Base-by-base conservation (phyloP, 2,888 invertebrate genomes). In the Rapana venosa region DNA sequence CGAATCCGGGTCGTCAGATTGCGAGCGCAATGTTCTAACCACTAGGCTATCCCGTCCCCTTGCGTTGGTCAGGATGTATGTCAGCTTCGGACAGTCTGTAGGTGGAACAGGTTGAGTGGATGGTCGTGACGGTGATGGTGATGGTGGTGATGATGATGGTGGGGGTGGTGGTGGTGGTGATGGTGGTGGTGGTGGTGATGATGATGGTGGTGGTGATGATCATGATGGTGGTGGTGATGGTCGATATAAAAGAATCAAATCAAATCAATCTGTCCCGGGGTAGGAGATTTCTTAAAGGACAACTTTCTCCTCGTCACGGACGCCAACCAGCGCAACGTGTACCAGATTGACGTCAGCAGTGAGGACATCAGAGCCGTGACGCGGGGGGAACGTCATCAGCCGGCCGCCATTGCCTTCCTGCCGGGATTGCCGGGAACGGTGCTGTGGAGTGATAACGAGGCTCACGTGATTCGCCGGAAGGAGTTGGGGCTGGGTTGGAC, bases 331-430 rank as follows among this genome's bases (percentile, higher is more conserved):
- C 97, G 97, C 86, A 97, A 97, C 88, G 97, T 98, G 81, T 98
- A 97, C 0, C 97, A 98, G 94, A 97, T 98, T 91, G 98, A 98
- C 0, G 96, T 98, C n/a, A 98, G 98, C 96, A 92, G 92, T 4
- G 93, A 93, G 1, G 92, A 92, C 13, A 92, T 94, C 22, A 92
- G 92, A 87, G 94, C 94, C 4, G 88, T 95, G 13, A 92, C 94
- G 26, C 91, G 94, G 61, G 66, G 89, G 8, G 92, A 91, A 6
- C 89, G 90, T 0, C 97, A 97, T 92, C 98, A 98, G 92, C 98
- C 98, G 0, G 97, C 98, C 17, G 98, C 98, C 0, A 97, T 98
- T 0, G 98, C 98, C 94, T 98, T 97, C 95, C 98, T 98, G 94
- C 97, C 97, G 92, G 96, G 97, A 77, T 0, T 30, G 47, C 97